A percentile compares a stretch with the other conserved stretches of the same genome.
phyloP scores from a whole-genome alignment of 1,140 invertebrate species.

The Leptoteleia sp. region DNA sequence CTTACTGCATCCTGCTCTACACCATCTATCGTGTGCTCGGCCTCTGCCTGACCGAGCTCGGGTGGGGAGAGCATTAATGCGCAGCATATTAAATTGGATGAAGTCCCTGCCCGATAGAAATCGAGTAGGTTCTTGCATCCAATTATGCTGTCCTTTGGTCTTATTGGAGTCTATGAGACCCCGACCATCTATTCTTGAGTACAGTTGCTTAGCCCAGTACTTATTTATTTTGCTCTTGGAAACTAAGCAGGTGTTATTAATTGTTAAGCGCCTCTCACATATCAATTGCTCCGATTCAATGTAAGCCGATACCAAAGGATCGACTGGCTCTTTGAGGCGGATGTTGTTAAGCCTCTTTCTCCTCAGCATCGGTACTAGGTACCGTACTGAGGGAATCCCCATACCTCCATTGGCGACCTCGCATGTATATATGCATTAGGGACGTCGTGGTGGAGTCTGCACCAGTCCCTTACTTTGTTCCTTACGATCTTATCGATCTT shows the following conservation, averaged over 20 bases:
- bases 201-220: slow-evolving; percentile 77
- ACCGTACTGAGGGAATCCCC: slow-evolving; percentile 4
- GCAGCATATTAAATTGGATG: not conserved
- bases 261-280: too few species aligned
- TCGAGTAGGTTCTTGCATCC: slow-evolving; percentile 8
- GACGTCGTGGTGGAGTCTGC: slow-evolving; percentile 15
- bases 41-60: not conserved
- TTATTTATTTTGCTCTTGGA: too few species aligned
- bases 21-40: not conserved
- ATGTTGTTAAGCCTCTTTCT: slow-evolving; percentile 18
- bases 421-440: slow-evolving; percentile 53
- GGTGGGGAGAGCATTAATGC: slow-evolving; percentile 1
- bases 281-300: too few species aligned
- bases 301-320: too few species aligned
- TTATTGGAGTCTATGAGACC: slow-evolving; percentile 1
- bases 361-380: slow-evolving; percentile 1
- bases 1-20: not conserved
- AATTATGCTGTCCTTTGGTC: not conserved
- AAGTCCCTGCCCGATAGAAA: slow-evolving; percentile 10
- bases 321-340: too few species aligned
- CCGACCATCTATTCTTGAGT: not conserved
- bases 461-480: slow-evolving; percentile 35
- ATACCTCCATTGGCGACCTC: slow-evolving; percentile 26
- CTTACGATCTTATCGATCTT: slow-evolving; percentile 24
- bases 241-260: too few species aligned